Conservation (phyloP, 2,888 invertebrate genomes). For the Urechis unicinctus region DNA sequence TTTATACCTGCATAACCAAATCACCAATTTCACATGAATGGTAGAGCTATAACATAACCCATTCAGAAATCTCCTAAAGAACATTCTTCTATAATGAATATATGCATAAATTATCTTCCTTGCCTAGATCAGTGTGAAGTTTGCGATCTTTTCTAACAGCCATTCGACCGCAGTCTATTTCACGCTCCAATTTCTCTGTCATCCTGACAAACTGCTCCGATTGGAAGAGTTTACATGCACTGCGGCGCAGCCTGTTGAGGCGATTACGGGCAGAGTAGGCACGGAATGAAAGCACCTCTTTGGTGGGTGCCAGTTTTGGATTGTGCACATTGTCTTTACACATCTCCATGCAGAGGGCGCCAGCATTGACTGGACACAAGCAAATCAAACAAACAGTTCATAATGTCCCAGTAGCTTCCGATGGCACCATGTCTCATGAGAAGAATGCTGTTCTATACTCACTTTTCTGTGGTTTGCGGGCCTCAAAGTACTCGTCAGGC, state of each 20-base stretch:
- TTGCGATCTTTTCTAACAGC: conserved; percentile 70
- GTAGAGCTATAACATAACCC: too few relatives aligned
- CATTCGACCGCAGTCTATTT: conserved; percentile 70
- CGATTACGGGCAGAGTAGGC: conserved; percentile 44
- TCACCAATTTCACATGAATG: conserved; percentile 4
- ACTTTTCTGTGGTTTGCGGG: conserved; percentile 17
- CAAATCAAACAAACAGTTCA: conserved; percentile 4
- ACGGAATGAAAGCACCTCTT: conserved; percentile 48
- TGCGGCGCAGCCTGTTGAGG: conserved; percentile 45
- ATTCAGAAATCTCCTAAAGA: too few relatives aligned
- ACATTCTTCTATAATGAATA: too few relatives aligned
- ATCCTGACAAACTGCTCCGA: conserved; percentile 61
- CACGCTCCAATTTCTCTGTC: conserved; percentile 63
- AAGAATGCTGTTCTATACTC: too few relatives aligned
- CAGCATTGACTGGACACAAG: conserved; percentile 37
- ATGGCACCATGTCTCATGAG: too few relatives aligned
- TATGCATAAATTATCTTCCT: too few relatives aligned
- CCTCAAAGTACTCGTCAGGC: conserved; percentile 34
- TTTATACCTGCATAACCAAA: conserved; percentile 54
- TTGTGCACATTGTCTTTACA: conserved; percentile 4
- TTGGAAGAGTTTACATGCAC: conserved; percentile 59
- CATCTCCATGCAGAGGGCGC: conserved; percentile 26
- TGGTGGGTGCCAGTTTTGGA: conserved; percentile 40
- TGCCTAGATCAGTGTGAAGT: conserved; percentile 73
- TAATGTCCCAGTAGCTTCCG: too few relatives aligned